phyloP scores from a whole-genome alignment of 2,113 vertebrate species.

The Neomonachus schauinslandi region DNA sequence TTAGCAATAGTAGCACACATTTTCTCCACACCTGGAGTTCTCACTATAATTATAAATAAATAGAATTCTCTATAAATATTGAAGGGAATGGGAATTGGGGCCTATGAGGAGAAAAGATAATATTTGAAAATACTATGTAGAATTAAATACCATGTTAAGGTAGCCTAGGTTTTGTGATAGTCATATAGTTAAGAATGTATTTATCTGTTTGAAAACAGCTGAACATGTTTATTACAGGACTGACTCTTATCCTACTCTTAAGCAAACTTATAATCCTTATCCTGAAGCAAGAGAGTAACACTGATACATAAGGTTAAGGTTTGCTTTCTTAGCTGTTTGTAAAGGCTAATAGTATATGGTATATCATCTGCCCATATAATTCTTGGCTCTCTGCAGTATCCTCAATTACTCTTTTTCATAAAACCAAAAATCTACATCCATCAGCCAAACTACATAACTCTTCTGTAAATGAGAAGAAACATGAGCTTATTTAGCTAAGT shows the following conservation, averaged over 20 bases:
- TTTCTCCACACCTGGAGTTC: not conserved
- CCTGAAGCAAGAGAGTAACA: slow-evolving; percentile 51
- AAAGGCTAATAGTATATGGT: not conserved
- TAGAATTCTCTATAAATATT: slow-evolving; percentile 4
- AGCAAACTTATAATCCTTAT: not conserved
- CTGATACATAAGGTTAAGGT: not conserved
- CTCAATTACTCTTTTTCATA: slow-evolving; percentile 35
- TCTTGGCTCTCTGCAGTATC: slow-evolving; percentile 56
- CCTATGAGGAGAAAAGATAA: not conserved
- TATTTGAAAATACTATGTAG: slow-evolving; percentile 33
- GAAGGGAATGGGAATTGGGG: not conserved
- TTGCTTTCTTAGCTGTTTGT: slow-evolving; percentile 12
- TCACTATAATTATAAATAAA: not conserved
- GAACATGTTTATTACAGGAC: slow-evolving; percentile 42
- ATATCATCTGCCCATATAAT: slow-evolving; percentile 27
- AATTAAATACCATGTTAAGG: not conserved
- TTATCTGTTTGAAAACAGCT: slow-evolving; percentile 38
- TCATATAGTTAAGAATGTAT: not conserved
- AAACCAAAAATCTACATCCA: slow-evolving; percentile 46
- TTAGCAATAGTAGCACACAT: not conserved
- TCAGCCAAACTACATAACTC: slow-evolving; percentile 62
- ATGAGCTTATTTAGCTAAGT: slow-evolving; percentile 68
- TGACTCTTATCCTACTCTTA: not conserved
- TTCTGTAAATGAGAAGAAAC: slow-evolving; percentile 62
- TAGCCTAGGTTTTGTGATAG: not conserved